phyloP scores from a whole-genome alignment of 2,113 vertebrate genomes.

The Trochalopteron elliotii region DNA sequence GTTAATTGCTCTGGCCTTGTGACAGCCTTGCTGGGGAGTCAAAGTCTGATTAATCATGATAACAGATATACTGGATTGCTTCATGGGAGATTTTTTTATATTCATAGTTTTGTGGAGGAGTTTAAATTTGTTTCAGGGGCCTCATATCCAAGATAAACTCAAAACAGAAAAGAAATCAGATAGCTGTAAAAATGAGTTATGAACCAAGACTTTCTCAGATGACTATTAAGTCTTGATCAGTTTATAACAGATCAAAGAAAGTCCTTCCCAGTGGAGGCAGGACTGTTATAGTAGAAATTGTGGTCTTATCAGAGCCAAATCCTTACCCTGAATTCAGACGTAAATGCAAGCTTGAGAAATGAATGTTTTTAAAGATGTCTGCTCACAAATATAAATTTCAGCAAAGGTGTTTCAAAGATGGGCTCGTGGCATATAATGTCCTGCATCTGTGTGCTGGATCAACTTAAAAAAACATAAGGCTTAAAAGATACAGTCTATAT shows the following conservation, averaged over 20 bases:
- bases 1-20: slow-evolving; percentile 28
- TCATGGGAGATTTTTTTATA: slow-evolving; percentile 9
- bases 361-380: background rate
- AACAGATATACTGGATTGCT: slow-evolving; percentile 1
- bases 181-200: slow-evolving; percentile 42
- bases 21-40: slow-evolving; percentile 5
- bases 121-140: slow-evolving; percentile 24
- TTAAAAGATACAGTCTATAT: background rate
- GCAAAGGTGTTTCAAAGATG: slow-evolving; percentile 2
- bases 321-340: background rate
- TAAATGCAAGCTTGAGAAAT: slow-evolving; percentile 13
- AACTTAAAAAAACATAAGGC: background rate
- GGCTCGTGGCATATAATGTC: background rate
- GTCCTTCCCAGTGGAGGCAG: background rate
- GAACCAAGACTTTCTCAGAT: background rate
- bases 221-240: slow-evolving; percentile 24
- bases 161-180: slow-evolving; percentile 16
- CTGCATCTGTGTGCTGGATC: slow-evolving; percentile 7
- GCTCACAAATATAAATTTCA: background rate
- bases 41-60: background rate
- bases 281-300: background rate
- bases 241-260: slow-evolving; percentile 48
- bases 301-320: background rate
- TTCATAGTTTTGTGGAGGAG: background rate
- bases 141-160: slow-evolving; percentile 3